Percentiles rank a stretch among this genome's conserved stretches.
These are phyloP conservation scores for Odontocerum albicorne DNA, from an alignment of 2,888 invertebrate genomes.

Conservation along the genomic window DNA sequence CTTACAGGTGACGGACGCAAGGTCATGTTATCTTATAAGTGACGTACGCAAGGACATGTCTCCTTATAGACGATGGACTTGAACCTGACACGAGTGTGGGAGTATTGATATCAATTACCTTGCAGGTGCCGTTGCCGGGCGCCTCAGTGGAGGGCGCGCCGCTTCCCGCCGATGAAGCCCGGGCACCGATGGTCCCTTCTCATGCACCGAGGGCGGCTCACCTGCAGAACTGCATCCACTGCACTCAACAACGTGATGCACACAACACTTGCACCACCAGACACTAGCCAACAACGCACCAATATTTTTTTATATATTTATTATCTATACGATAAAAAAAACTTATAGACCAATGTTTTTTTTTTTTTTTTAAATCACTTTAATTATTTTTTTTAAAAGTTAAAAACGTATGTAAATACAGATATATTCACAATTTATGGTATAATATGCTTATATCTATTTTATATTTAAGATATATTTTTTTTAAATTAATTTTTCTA, in stretches of 20 bases:
- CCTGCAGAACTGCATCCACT: neutral
- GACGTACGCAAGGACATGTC: neutral
- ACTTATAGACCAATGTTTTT: neutral
- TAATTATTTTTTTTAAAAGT: neutral
- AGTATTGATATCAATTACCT: conserved; percentile 1
- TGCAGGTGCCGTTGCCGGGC: conserved; percentile 15
- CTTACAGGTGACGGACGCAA: too few relatives aligned
- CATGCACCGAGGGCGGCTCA: conserved; percentile 1
- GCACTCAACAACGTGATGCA: neutral
- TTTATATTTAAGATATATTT: neutral
- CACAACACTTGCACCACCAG: neutral
- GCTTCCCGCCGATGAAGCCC: neutral
- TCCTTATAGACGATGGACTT: neutral
- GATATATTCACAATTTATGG: neutral
- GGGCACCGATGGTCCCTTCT: conserved; percentile 6
- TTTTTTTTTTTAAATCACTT: neutral
- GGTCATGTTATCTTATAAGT: neutral
- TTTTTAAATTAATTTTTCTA: too few relatives aligned
- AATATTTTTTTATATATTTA: neutral
- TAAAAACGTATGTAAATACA: too few relatives aligned
- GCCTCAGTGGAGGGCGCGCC: conserved; percentile 20
- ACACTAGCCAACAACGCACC: neutral
- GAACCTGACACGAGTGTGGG: neutral
- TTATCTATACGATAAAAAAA: neutral
- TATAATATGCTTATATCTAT: neutral